Evolutionary conservation across 2,888 invertebrate genomes (phyloP), one percentile per base, ranked within the genome.

Genomic region (Euplagia quadripunctaria): DNA sequence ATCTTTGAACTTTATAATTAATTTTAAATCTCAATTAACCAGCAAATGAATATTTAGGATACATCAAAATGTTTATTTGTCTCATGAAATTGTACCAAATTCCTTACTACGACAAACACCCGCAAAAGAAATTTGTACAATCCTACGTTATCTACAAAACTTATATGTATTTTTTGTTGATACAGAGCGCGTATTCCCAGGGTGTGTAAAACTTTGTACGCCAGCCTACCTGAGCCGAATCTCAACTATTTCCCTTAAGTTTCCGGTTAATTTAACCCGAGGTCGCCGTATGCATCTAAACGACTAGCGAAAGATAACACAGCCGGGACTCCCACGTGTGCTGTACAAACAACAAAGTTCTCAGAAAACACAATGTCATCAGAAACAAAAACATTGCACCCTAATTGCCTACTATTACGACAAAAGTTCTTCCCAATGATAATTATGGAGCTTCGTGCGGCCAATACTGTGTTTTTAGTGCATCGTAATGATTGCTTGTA

Each of bases 231-330:
- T 91, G 93, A 90, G 89, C 87, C 89, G 93, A 93, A 94, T 94
- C 90, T 93, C 91, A 94, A 95, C 92, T 91, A 92, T 93, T 91
- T 92, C 93, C 94, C 91, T 91, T 88, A 90, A 87, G 91, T 94
- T 95, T 94, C 94, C 94, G 94, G 94, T 94, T 94, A 94, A 94
- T 94, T 94, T 94, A 94, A 94, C 92, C 81, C 90, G 89, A 75
- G 90, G 90, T 91, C 93, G 91, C 89, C 91, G 92, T 91, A 93
- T 94, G 94, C 92, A 91, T 90, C 90, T 87, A 88, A 92, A 91
- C 87, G 86, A 88, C 88, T 87, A 85, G 87, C 85, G 78, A 81
- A 79, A 82, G 80, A 75, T 80, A 79, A 82, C 82, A 79, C 81
- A 80, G 69, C 76, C 87, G 87, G 89, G 89, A 89, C 92, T 94